Conservation (phyloP, 2,888 invertebrate genomes). For the Endotricha flammealis region DNA sequence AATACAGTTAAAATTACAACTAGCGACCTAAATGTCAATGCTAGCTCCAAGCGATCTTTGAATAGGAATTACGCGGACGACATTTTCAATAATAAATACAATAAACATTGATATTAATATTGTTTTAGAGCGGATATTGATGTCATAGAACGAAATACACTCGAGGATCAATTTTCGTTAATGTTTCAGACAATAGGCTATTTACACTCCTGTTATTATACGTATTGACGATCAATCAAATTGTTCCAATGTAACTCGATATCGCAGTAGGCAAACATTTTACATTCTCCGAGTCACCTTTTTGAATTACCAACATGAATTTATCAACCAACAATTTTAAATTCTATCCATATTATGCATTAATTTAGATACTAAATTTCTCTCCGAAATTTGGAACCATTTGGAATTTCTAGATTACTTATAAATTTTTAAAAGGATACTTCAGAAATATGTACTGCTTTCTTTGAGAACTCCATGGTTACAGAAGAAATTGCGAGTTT, state of each 20-base stretch:
- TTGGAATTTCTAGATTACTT: no score
- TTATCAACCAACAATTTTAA: no score
- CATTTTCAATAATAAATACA: constrained; percentile 18
- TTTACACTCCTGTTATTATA: constrained; percentile 33
- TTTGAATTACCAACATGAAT: no score
- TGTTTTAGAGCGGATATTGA: constrained; percentile 35
- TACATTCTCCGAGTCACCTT: constrained; percentile 20
- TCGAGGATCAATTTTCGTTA: constrained; percentile 39
- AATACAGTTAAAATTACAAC: constrained; percentile 58
- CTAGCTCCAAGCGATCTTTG: constrained; percentile 23
- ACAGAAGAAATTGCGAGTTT: constrained; percentile 10
- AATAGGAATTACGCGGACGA: constrained; percentile 2
- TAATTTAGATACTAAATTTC: no score
- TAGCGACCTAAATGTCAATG: constrained; percentile 46
- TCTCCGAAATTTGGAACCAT: no score
- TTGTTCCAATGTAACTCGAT: constrained; percentile 33
- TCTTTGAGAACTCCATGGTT: constrained; percentile 14
- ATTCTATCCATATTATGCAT: no score
- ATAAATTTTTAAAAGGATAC: no score
- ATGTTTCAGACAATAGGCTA: constrained; percentile 43
- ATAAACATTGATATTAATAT: constrained; percentile 31
- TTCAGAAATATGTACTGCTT: no score
- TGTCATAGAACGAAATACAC: constrained; percentile 39
- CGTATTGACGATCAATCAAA: constrained; percentile 32
- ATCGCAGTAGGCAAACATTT: constrained; percentile 20